These are phyloP conservation scores for Dendrocopos noguchii DNA, from an alignment of 2,113 vertebrate species.

Conservation along the genomic window DNA sequence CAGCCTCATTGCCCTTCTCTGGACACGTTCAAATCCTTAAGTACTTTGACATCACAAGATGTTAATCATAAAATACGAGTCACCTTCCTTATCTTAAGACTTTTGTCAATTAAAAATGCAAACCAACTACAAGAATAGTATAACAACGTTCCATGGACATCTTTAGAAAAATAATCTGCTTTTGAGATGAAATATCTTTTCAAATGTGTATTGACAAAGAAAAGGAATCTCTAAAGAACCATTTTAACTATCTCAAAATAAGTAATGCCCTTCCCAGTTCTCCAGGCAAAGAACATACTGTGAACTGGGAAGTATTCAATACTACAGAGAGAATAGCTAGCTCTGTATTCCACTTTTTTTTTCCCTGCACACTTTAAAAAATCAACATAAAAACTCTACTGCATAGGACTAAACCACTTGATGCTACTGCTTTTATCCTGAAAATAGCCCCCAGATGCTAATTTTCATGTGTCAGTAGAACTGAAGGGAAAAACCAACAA, in stretches of 20 bases:
- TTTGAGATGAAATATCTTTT: not conserved
- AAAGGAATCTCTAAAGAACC: not conserved
- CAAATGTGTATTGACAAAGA: not conserved
- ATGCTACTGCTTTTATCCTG: conserved; percentile 8
- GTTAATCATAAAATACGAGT: not conserved
- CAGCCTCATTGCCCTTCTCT: too few relatives aligned
- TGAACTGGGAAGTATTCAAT: conserved; percentile 17
- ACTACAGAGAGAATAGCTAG: not conserved
- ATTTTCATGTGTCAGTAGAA: conserved; percentile 53
- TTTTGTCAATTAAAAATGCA: not conserved
- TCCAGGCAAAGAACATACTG: not conserved
- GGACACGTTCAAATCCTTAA: not conserved
- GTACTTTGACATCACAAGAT: not conserved
- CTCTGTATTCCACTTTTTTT: conserved; percentile 14
- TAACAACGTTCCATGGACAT: not conserved
- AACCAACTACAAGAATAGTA: not conserved
- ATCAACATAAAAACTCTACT: not conserved
- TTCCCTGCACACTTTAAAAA: not conserved
- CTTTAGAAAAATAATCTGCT: not conserved
- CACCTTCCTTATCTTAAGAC: not conserved
- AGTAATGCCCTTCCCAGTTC: not conserved
- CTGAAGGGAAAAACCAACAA: too few relatives aligned
- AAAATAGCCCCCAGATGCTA: conserved; percentile 43
- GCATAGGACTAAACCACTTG: conserved; percentile 35
- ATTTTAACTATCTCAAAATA: not conserved